Base-by-base conservation (phyloP, 2,888 invertebrate species). In the Folsomia candida region DNA sequence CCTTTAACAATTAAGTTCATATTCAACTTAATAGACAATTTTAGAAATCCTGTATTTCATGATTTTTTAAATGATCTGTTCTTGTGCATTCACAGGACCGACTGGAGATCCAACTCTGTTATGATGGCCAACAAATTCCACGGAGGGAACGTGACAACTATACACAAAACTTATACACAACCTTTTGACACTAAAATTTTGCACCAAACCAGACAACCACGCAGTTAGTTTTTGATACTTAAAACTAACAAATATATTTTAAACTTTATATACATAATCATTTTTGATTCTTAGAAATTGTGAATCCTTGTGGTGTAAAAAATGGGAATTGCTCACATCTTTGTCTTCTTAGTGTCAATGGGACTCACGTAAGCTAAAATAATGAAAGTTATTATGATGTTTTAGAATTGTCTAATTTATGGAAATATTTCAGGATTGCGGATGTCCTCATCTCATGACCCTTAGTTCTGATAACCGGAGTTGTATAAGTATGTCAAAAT, bases 181-280 rank as follows among this genome's bases (percentile, higher is more conserved):
- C 95, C 95, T 0, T 95, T 94, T 86, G 94, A 94, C 82, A 88
- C 96, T 75, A 91, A 93, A 83, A 89, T 94, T 57, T 84, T 91
- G 80, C 92, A 92, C 82, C 89, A 91, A 0, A 88, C 89, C 80
- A 85, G 91, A 18, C 92, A 92, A 81, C 91, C 91, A 0, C 83
- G 82, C 80, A 85, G 86, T 84, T 79, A 79, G 70, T 63, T 58
- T 51, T 59, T 6, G n/a, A 51, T 61, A 54, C 18, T 65, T 20
- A 54, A 6, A 66, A 59, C 6, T 57, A 11, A 51, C 20, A 24
- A 22, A 14, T 61, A 22, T n/a, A 26, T 51, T 58, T 57, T 57
- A 26, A n/a, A 29, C 37, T 24, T 25, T 60, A 4, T 11, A 64
- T 18, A 18, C 9, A 20, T 18, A 18, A 57, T 22, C 66, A 11